Evolutionary conservation across 2,797 vertebrate genomes (phyloP).

Genomic region (Microhierax caerulescens): DNA sequence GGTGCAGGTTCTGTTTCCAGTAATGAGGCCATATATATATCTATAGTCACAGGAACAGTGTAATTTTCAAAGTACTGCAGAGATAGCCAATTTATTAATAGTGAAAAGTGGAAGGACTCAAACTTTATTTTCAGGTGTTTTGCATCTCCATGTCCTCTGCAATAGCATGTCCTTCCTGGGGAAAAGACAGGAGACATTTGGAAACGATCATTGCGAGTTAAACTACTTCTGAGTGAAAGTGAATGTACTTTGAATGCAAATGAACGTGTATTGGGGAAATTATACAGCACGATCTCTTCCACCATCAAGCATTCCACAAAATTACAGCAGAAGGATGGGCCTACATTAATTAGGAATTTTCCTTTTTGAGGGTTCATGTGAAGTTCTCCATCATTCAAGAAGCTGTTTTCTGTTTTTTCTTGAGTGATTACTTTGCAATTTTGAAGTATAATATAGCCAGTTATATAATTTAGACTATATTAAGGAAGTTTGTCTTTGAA

Average conservation of each 20-base stretch:
- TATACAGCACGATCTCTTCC: background rate
- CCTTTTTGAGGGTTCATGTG: background rate
- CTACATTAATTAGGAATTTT: background rate
- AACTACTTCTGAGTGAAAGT: background rate
- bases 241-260: background rate
- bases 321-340: background rate
- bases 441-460: background rate
- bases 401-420: accelerated
- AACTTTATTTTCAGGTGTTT: background rate
- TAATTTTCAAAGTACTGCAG: background rate
- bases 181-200: background rate
- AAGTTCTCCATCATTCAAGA: background rate
- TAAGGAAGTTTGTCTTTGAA: background rate
- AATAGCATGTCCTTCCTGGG: background rate
- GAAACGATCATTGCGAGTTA: background rate
- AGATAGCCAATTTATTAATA: background rate
- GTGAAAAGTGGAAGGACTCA: background rate
- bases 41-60: background rate
- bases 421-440: background rate
- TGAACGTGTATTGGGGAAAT: background rate
- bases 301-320: background rate
- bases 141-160: background rate
- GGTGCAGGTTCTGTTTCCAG: background rate
- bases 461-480: background rate
- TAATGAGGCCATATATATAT: background rate